Evolutionary conservation across 2,888 invertebrate species (phyloP).

Genomic region (Abrostola triplasia): DNA sequence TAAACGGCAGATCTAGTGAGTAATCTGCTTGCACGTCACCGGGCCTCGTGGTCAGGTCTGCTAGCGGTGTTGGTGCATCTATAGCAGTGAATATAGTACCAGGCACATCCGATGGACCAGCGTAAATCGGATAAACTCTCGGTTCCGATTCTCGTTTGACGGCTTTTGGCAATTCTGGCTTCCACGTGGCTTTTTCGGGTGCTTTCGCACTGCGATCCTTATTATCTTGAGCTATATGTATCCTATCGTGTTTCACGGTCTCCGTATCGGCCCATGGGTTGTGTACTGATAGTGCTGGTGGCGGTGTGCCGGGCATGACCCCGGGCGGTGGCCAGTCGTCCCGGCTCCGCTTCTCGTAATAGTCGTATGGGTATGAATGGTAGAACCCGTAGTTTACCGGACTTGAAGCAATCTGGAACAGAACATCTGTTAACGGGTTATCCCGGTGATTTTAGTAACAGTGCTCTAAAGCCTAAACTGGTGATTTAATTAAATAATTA

Average conservation of each 20-base stretch:
- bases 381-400: conserved; percentile 93
- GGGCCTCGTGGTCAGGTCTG: conserved; percentile 78
- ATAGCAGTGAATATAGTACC: conserved; percentile 68
- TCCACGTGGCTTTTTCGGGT: conserved; percentile 63
- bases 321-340: conserved; percentile 72
- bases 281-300: conserved; percentile 65
- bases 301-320: conserved; percentile 73
- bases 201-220: conserved; percentile 54
- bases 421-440: conserved; percentile 86
- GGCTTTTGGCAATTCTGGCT: conserved; percentile 64
- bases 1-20: conserved; percentile 82
- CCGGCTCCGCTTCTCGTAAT: conserved; percentile 80
- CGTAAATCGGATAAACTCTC: conserved; percentile 74
- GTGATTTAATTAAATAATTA: conserved; percentile 42
- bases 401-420: conserved; percentile 90
- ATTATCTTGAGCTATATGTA: conserved; percentile 61
- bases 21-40: conserved; percentile 85
- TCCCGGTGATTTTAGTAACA: conserved; percentile 68
- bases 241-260: conserved; percentile 72
- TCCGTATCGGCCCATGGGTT: conserved; percentile 64
- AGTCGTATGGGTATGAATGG: conserved; percentile 87
- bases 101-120: conserved; percentile 59
- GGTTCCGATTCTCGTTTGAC: conserved; percentile 65
- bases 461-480: conserved; percentile 73
- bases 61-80: conserved; percentile 70